phyloP scores from a whole-genome alignment of 2,797 vertebrate genomes.

The Nannoperca australis region DNA sequence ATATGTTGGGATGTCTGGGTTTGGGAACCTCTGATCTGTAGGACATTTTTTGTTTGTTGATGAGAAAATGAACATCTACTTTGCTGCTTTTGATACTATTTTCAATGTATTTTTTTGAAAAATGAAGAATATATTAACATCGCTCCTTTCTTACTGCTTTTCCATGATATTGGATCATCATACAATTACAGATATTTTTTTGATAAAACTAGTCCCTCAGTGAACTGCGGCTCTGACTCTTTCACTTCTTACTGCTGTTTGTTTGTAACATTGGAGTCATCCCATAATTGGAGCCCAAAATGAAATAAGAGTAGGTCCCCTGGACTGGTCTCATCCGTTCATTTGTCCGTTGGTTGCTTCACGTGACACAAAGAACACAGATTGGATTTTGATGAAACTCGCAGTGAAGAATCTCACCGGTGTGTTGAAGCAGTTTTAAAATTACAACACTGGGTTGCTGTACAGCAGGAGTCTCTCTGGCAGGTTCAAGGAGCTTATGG shows the following conservation, averaged over 20 bases:
- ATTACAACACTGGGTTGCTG: background rate
- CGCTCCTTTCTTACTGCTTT: background rate
- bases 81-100: background rate
- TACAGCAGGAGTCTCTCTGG: background rate
- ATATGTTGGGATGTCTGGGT: too few relatives aligned
- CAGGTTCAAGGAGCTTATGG: background rate
- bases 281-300: background rate
- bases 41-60: background rate
- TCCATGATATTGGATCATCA: background rate
- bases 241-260: background rate
- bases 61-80: background rate
- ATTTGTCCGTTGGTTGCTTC: background rate
- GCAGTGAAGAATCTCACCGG: background rate
- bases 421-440: background rate
- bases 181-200: background rate
- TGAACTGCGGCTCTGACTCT: background rate
- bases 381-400: constrained; percentile 10
- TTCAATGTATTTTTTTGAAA: background rate
- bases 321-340: background rate
- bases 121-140: background rate
- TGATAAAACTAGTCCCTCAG: background rate
- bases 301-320: constrained; percentile 2
- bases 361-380: constrained; percentile 8
- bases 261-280: background rate
- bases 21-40: background rate